Evolutionary conservation across 1,140 invertebrate species (phyloP), one percentile per base, ranked within the genome.

Genomic region (Drosophila busckii): DNA sequence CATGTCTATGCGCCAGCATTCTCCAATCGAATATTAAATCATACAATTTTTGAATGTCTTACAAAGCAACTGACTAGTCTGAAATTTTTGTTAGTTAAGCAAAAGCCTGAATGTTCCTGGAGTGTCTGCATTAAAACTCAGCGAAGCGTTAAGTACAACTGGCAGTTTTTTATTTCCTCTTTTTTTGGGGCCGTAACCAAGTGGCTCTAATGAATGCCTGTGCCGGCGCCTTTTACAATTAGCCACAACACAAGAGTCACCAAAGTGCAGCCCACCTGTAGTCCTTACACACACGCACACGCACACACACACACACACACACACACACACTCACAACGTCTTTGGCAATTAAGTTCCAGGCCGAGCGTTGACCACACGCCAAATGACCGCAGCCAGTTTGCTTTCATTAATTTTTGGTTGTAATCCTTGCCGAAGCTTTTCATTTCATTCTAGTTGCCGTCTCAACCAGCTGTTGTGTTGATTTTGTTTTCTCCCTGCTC

Each of bases 351-450:
- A 84, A 80, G 80, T 58, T 44, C 53, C 70, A 78, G 75, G 71
- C 71, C 68, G 68, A 70, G 52, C 78, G 78, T 84, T 84, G 78
- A 84, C 78, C 78, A 84, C 78, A 84, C 73, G 53, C 55, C 71
- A 84, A 84, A 78, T 84, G 78, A 84, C 78, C 80, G 80, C 71
- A 78, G 80, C 78, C 78, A 71, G 78, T 84, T 84, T 84, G 78
- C 78, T 84, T 84, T 84, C 78, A 84, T 84, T 84, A 84, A 84
- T 84, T 84, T 84, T 84, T 80, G 80, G 78, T 84, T 84, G 78
- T 84, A 84, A 84, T 84, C 78, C 78, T 84, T 80, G 78, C 69
- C 70, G 78, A 82, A 80, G 75, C 75, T 75, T 80, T 80, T 80
- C 75, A 80, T 80, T 80, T 75, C 75, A 80, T 82, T 80, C 71